Base-by-base conservation (phyloP, 2,113 vertebrate species). In the Argyrosomus japonicus region DNA sequence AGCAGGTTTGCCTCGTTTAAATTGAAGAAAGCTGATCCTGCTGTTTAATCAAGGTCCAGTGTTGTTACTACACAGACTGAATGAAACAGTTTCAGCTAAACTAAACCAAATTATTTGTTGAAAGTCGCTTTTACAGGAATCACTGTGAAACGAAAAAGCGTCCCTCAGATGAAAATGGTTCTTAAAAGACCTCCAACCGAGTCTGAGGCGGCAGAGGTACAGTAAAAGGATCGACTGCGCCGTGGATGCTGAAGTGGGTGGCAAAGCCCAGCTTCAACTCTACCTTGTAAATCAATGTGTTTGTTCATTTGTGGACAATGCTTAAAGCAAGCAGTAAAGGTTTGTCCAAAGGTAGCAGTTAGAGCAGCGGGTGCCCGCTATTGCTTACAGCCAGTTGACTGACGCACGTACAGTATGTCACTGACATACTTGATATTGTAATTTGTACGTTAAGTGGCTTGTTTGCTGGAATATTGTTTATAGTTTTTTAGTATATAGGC, bases 251-350 rank as follows among this genome's bases (percentile, higher is more conserved):
- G 58, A 75, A 72, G 64, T 50, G 32, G 61, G 56, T 9, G 21
- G 74, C 62, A 85, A 47, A 81, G 61, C 56, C 56, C 62, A 62
- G 64, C 68, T 54, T 73, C 56, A 77, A 67, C 77, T 75, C 58
- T 47, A 75, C 43, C 70, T 57, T 73, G 47, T 89, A 69, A 88
- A 85, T 91, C 62, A 64, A 68, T 76, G 71, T 68, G 75, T 87
- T 83, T 77, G 82, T 75, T 79, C 79, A 78, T 76, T 81, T 84
- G 80, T 78, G 71, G 85, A 81, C 69, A 77, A 50, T 83, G 72
- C 68, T 62, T 73, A 67, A 82, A 84, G 79, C 79, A 47, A 71
- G 53, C 58, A 48, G 78, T 25, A 32, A 77, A 75, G 15, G 74
- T 78, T 72, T 79, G 67, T 81, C 51, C 21, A 36, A 32, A 62